Evolutionary conservation across 1,140 invertebrate species (phyloP), one percentile per base, ranked within the genome.

Genomic region (Microvelia longipes): DNA sequence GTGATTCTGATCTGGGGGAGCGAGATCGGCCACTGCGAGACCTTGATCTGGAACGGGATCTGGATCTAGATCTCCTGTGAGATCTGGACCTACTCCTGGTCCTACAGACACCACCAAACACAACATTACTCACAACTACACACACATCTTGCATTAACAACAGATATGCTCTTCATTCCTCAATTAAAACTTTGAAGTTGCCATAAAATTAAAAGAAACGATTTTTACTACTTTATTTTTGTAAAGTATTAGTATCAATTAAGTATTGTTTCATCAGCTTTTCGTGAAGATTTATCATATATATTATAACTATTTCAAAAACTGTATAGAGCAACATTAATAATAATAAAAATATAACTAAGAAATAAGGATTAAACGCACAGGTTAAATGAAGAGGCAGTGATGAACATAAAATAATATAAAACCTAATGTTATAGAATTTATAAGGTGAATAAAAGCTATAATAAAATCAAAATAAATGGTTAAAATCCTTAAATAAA

Each of bases 51-150:
- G 68, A 69, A 25, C 74, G 69, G 60, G 72, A 73, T 28, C 73
- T n/a, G n/a, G n/a, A n/a, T n/a, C n/a, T 68, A 24, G 69, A 68
- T 50, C 74, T 68, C 35, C 72, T 71, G 66, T 74, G n/a, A n/a
- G n/a, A 71, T 30, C 74, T 71, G 25, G 73, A 74, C 26, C 74
- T 71, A 28, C 73, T 74, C 25, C 74, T 72, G 25, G 72, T 73
- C n/a, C 74, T 50, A 60, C 35, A 11, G 60, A n/a, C n/a, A n/a
- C n/a, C 69, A 35, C 26, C 71, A 70, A n/a, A 69, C 69, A 66
- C 71, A 71, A 24, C 69, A 72, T 65, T 70, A 72, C 68, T 68
- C 29, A 67, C 25, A 66, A 70, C 28, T 26, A 69, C 71, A 30
- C 29, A 62, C 28, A 62, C 65, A 28, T 68, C 28, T 60, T 24